Evolutionary conservation across 2,888 invertebrate species (phyloP).

Genomic region (Mantis religiosa): DNA sequence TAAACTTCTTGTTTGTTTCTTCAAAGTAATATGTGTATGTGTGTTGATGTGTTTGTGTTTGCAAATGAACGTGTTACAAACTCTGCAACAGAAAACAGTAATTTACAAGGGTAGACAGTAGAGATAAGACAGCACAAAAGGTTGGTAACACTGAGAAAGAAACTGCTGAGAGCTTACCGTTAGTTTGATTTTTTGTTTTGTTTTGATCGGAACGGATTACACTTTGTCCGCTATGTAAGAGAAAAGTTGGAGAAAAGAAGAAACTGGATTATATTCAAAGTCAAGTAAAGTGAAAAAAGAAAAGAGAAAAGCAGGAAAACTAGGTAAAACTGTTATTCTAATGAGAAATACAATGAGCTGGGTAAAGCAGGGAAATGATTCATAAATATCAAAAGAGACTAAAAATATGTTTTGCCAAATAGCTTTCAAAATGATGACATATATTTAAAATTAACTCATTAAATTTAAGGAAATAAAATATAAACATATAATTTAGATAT

Average conservation of each 20-base stretch:
- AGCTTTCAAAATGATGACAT: no score
- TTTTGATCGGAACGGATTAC: slow-evolving; percentile 21
- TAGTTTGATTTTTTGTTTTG: not conserved
- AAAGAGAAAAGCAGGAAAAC: not conserved
- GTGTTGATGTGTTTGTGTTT: not conserved
- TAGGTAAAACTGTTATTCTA: not conserved
- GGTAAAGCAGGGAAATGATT: not conserved
- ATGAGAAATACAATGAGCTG: not conserved
- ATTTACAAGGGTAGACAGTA: slow-evolving; percentile 6
- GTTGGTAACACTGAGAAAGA: not conserved
- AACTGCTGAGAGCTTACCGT: slow-evolving; percentile 21
- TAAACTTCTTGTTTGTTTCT: not conserved
- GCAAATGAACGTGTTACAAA: not conserved
- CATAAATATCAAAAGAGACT: no score
- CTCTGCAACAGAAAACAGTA: slow-evolving; percentile 34
- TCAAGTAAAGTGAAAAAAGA: slow-evolving; percentile 21
- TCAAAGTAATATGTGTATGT: not conserved
- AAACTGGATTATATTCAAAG: slow-evolving; percentile 27
- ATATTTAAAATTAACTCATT: no score
- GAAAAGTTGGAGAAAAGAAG: slow-evolving; percentile 30
- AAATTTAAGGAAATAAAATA: no score
- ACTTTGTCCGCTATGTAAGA: slow-evolving; percentile 32
- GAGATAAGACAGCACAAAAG: not conserved
- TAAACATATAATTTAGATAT: no score
- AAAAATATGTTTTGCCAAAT: no score